Evolutionary conservation across 2,888 invertebrate genomes (phyloP).

Genomic region (Mesorhabditis belari): DNA sequence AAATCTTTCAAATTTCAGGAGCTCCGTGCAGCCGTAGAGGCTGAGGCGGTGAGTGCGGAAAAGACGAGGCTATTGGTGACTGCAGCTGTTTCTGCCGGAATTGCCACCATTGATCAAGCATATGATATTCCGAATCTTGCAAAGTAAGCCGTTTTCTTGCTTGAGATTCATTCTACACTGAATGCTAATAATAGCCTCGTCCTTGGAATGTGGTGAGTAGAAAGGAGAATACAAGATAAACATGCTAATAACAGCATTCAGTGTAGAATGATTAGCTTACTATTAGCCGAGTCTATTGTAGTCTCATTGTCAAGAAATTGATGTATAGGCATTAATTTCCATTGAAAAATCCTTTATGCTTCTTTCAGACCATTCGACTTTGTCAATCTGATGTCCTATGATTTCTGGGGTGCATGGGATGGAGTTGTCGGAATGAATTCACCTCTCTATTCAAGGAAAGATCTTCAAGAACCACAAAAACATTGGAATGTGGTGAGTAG

Average conservation of each 20-base stretch:
- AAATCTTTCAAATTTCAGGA: constrained; percentile 26
- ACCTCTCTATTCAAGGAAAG: constrained; percentile 30
- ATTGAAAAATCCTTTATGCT: not conserved
- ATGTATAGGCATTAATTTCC: not conserved
- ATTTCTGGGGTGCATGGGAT: constrained; percentile 42
- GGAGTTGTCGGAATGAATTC: constrained; percentile 35
- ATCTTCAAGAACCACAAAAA: constrained; percentile 26
- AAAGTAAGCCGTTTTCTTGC: constrained; percentile 19
- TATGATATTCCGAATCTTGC: constrained; percentile 66
- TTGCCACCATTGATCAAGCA: constrained; percentile 77
- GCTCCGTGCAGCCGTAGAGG: constrained; percentile 37
- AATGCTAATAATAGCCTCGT: no score
- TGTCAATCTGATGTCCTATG: constrained; percentile 44
- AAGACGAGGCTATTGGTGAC: constrained; percentile 66
- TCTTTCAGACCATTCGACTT: constrained; percentile 32
- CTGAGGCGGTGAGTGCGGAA: constrained; percentile 29
- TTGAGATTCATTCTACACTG: not conserved
- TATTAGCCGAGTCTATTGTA: not conserved
- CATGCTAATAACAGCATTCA: not conserved
- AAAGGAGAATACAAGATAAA: not conserved
- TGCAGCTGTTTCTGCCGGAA: constrained; percentile 79
- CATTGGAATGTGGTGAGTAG: constrained; percentile 34
- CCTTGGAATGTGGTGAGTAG: constrained; percentile 33
- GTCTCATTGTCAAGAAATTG: not conserved
- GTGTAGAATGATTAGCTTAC: no score